Percentiles rank a stretch among this genome's conserved stretches.
phyloP scores from a whole-genome alignment of 2,888 invertebrate genomes.

The Cerastoderma edule region DNA sequence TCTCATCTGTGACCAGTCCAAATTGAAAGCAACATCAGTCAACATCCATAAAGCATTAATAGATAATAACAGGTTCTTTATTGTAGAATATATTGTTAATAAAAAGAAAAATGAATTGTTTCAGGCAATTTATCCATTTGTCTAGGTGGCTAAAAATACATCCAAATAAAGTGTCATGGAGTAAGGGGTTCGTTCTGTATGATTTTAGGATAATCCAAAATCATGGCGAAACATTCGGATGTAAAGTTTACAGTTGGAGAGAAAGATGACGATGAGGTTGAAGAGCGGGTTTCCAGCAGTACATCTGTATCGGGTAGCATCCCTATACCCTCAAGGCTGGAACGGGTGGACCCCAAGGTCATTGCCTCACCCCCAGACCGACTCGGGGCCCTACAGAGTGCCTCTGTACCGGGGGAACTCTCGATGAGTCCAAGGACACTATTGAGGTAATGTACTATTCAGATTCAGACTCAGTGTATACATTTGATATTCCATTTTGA shows the following conservation, averaged over 20 bases:
- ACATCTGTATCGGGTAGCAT: constrained; percentile 30
- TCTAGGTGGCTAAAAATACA: too few relatives aligned
- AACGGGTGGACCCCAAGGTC: constrained; percentile 30
- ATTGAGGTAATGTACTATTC: constrained; percentile 43
- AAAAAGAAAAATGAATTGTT: too few relatives aligned
- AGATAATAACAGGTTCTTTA: too few relatives aligned
- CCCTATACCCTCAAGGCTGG: constrained; percentile 26
- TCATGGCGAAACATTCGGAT: constrained; percentile 29
- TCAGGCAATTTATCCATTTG: too few relatives aligned
- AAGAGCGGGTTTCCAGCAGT: neutral
- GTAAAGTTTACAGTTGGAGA: constrained; percentile 46
- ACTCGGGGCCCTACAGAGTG: constrained; percentile 21
- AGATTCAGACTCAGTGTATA: neutral
- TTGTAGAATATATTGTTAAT: too few relatives aligned
- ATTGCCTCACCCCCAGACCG: constrained; percentile 36
- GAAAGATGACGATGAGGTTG: constrained; percentile 15
- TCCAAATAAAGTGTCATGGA: too few relatives aligned
- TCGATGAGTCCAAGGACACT: constrained; percentile 60
- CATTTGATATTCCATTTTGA: neutral
- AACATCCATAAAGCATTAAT: too few relatives aligned
- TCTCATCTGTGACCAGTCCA: too few relatives aligned
- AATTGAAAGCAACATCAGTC: too few relatives aligned
- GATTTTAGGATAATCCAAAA: constrained; percentile 6
- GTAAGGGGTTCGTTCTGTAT: too few relatives aligned
- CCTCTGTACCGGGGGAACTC: constrained; percentile 33